These are phyloP conservation scores for Phoxinus phoxinus DNA, from an alignment of 2,113 vertebrate species.

Conservation along the genomic window DNA sequence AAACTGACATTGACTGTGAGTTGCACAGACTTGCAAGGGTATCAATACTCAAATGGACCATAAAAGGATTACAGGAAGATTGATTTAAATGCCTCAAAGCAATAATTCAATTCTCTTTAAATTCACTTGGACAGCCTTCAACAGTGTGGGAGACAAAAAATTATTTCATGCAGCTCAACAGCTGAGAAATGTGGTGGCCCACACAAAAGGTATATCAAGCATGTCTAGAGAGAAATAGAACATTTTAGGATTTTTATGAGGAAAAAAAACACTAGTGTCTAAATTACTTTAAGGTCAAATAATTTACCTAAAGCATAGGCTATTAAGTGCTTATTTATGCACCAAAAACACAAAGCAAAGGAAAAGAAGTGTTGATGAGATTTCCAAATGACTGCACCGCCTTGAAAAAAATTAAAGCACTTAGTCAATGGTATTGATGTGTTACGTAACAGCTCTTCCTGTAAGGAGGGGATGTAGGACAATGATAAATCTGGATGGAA, in stretches of 20 bases:
- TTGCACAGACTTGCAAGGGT: background rate
- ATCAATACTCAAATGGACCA: conserved; percentile 13
- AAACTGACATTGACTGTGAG: background rate
- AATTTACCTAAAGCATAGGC: background rate
- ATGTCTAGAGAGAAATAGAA: background rate
- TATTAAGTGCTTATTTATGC: background rate
- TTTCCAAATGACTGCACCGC: background rate
- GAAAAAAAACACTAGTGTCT: background rate
- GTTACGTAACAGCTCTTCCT: conserved; percentile 26
- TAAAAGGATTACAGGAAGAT: background rate
- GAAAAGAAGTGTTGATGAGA: background rate
- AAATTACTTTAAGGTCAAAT: background rate
- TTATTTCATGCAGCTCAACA: conserved; percentile 5
- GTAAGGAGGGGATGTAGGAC: conserved; percentile 2
- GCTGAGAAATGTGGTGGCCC: background rate
- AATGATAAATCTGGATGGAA: conserved; percentile 22
- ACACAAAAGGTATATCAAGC: conserved; percentile 12
- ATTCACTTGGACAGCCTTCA: conserved; percentile 28
- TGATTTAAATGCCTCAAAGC: conserved; percentile 34
- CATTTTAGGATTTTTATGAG: too few species aligned
- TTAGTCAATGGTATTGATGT: background rate
- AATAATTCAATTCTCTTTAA: conserved; percentile 30
- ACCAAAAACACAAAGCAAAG: background rate
- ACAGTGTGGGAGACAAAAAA: background rate
- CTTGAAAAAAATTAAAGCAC: background rate